Conservation (phyloP, 2,797 vertebrate genomes). For the Poeciliopsis gracilis region DNA sequence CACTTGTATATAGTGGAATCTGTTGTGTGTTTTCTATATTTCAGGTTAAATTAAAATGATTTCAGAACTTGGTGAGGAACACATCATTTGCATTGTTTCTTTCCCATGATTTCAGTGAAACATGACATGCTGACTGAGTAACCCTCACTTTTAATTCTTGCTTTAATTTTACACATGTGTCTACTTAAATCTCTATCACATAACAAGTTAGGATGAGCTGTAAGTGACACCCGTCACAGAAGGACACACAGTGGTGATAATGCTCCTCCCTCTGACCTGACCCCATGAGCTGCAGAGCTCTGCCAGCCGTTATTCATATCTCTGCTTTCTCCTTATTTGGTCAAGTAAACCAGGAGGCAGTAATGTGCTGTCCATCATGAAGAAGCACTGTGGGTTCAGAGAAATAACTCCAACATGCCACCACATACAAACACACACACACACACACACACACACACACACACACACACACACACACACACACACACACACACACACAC, state of each 20-base stretch:
- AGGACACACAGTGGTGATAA: conserved; percentile 22
- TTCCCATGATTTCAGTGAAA: neutral
- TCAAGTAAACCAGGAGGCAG: conserved; percentile 49
- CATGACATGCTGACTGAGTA: neutral
- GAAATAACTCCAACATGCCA: conserved; percentile 20
- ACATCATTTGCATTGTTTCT: neutral
- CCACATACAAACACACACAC: conserved; percentile 19
- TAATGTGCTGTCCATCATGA: conserved; percentile 43
- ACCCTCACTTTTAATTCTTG: neutral
- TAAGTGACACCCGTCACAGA: conserved; percentile 20
- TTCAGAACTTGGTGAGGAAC: neutral
- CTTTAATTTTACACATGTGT: neutral
- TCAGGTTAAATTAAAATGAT: neutral
- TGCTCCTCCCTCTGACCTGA: conserved; percentile 50
- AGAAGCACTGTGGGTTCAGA: conserved; percentile 29
- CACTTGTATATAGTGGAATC: neutral
- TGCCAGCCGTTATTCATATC: conserved; percentile 40
- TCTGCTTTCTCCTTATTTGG: conserved; percentile 70
- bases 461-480: conserved; percentile 8
- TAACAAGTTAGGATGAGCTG: neutral
- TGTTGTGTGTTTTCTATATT: neutral
- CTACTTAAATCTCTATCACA: neutral
- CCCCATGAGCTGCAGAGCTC: conserved; percentile 35
- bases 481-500: conserved; percentile 8
- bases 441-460: conserved; percentile 11